These are phyloP conservation scores for Eurypyga helias DNA, from an alignment of 2,113 vertebrate species.

Conservation along the genomic window DNA sequence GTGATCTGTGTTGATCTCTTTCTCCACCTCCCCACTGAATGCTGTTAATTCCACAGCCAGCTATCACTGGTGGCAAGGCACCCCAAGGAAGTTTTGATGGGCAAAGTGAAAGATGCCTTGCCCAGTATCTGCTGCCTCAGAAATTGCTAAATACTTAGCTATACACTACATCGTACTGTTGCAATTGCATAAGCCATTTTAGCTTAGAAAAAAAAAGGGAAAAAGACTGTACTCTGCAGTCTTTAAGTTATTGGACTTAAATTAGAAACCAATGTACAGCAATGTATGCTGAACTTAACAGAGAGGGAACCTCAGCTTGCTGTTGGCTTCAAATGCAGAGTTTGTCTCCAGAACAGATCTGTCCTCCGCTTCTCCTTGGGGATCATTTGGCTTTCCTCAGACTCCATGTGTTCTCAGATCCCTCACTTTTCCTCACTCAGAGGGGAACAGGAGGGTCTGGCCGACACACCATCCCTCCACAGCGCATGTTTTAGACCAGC, in stretches of 20 bases:
- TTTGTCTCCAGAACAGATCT: not conserved
- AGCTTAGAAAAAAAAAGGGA: not conserved
- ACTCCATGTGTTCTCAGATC: not conserved
- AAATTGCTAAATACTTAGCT: not conserved
- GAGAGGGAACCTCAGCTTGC: not conserved
- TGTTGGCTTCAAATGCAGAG: not conserved
- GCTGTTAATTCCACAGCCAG: not conserved
- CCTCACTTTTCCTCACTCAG: not conserved
- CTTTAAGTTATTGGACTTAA: not conserved
- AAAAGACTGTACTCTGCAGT: not conserved
- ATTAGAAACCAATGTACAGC: not conserved
- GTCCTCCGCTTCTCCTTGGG: not conserved
- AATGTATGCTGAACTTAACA: not conserved
- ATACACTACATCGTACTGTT: not conserved
- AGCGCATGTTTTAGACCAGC: not conserved
- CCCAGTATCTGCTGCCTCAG: not conserved
- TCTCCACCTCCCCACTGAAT: not conserved
- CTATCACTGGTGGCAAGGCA: not conserved
- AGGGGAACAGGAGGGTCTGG: not conserved
- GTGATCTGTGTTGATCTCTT: not conserved
- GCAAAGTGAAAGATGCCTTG: not conserved
- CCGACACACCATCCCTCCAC: not conserved
- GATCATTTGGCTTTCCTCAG: not conserved
- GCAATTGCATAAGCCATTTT: not conserved
- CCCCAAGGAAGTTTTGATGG: not conserved